These are phyloP conservation scores for Salvelinus sp. DNA, from an alignment of 2,113 vertebrate genomes.

Conservation along the genomic window DNA sequence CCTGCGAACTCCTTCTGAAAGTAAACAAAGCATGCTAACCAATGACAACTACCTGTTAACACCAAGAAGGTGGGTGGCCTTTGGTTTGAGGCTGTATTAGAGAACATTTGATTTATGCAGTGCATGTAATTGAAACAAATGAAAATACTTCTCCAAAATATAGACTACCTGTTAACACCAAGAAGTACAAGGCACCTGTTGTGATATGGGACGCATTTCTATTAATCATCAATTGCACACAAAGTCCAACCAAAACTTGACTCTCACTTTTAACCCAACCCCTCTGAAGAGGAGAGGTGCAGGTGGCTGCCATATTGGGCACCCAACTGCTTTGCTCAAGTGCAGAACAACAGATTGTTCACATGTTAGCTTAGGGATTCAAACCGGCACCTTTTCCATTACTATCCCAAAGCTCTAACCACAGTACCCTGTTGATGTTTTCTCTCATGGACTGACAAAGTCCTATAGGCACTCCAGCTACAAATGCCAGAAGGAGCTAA, in stretches of 20 bases:
- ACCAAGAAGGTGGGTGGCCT: neutral
- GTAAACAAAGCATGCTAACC: conserved; percentile 39
- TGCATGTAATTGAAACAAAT: neutral
- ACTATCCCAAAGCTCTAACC: no score
- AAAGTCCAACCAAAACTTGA: no score
- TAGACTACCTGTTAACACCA: neutral
- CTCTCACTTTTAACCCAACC: no score
- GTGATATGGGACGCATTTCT: neutral
- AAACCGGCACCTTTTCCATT: no score
- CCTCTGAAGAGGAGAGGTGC: no score
- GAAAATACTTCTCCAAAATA: neutral
- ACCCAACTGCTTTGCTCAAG: no score
- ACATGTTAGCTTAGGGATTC: no score
- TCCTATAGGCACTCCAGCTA: neutral
- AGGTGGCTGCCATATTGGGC: no score
- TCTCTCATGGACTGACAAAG: neutral
- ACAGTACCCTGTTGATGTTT: neutral
- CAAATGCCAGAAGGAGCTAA: neutral
- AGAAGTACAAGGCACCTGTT: conserved; percentile 42
- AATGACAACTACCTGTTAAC: conserved; percentile 30
- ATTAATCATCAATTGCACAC: no score
- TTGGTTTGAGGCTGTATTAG: neutral
- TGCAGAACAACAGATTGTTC: no score
- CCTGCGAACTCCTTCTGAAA: conserved; percentile 15
- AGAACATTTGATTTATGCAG: neutral